Percentiles rank a stretch among this genome's conserved stretches.
phyloP scores from a whole-genome alignment of 2,888 invertebrate genomes.

The Leptopilina syphax region DNA sequence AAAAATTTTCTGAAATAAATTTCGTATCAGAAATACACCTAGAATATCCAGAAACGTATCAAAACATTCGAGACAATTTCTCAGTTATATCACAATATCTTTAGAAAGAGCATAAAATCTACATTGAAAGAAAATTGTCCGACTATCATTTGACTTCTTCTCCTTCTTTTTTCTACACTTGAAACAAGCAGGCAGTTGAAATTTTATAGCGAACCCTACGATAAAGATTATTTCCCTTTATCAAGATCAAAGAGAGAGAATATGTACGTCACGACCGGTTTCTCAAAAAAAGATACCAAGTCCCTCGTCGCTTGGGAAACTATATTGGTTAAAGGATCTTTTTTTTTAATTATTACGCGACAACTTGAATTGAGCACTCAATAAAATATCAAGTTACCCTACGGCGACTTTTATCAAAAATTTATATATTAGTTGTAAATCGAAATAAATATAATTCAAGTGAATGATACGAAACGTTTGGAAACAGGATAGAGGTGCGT shows the following conservation, averaged over 20 bases:
- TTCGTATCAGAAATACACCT: no score
- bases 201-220: slow-evolving; percentile 23
- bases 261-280: slow-evolving; percentile 34
- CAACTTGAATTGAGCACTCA: not conserved
- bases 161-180: no score
- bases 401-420: slow-evolving; percentile 7
- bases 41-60: no score
- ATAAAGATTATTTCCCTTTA: slow-evolving; percentile 39
- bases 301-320: not conserved
- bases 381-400: slow-evolving; percentile 9
- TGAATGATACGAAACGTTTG: slow-evolving; percentile 28
- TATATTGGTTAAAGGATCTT: slow-evolving; percentile 21
- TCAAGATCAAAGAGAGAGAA: slow-evolving; percentile 18
- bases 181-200: not conserved
- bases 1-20: no score
- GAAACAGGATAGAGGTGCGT: slow-evolving; percentile 30
- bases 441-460: slow-evolving; percentile 24
- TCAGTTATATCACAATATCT: no score
- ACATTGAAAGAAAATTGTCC: slow-evolving; percentile 6
- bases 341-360: slow-evolving; percentile 11
- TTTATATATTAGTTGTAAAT: slow-evolving; percentile 27
- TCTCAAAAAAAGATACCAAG: slow-evolving; percentile 7
- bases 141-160: not conserved
- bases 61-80: no score
- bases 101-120: no score